Base-by-base conservation (phyloP, 2,888 invertebrate genomes). In the Cryptus viduatorius region DNA sequence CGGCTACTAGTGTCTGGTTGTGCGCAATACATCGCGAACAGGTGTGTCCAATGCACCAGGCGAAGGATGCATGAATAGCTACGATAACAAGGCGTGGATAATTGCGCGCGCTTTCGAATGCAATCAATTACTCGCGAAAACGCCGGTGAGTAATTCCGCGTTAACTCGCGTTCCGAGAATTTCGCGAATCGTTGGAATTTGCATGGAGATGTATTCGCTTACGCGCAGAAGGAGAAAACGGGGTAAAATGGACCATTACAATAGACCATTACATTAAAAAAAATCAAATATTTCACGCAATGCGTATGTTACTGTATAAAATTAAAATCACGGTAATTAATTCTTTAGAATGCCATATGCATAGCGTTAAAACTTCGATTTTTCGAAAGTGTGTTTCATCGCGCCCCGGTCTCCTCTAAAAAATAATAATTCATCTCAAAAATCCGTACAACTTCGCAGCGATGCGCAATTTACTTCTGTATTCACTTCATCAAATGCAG, bases 41-140 rank as follows among this genome's bases (percentile, higher is more conserved):
- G 31, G 59, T 73, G 64, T 76, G 59, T 53, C 59, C 65, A 42
- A 79, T 75, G 69, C 50, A 61, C 53, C 37, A 46, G 19, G 67
- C 24, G 73, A 77, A 79, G 69, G 50, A 69, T 76, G 67, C 75
- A 72, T 77, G 82, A 82, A 80, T 71, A 77, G 73, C 82, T 82
- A 72, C 85, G 79, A 82, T 65, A 82, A 71, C 72, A 75, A 59
- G 67, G 71, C 72, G 85, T 77, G 83, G 86, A 86, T 87, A 87
- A 90, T 86, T 84, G 79, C 72, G 86, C 87, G 78, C 67, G 87
- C 89, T 90, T 89, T 90, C 88, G 87, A 89, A 88, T 86, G 81
- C 73, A 78, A 88, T 89, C 82, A 89, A 90, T 88, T 82, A 86
- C 79, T 12, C 37, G 71, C 37, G 72, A 42, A 19, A 14, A 24